Conservation (phyloP, 2,888 invertebrate genomes). For the Lymantria monacha region DNA sequence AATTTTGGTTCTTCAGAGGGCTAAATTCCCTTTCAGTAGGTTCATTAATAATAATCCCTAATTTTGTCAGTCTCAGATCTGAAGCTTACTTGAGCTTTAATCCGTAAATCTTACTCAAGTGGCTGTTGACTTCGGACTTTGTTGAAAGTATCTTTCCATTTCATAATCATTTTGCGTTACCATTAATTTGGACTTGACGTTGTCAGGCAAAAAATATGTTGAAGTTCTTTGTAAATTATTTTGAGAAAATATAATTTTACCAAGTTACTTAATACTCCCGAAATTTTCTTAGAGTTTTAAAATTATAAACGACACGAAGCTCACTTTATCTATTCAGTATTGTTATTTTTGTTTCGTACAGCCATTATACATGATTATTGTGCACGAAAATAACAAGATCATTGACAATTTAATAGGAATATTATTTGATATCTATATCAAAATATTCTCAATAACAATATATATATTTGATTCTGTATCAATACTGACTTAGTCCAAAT, state of each 20-base stretch:
- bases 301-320: too few species aligned
- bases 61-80: constrained; percentile 37
- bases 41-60: constrained; percentile 50
- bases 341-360: too few species aligned
- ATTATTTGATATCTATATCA: too few species aligned
- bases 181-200: constrained; percentile 2
- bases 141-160: constrained; percentile 26
- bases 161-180: constrained; percentile 17
- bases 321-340: too few species aligned
- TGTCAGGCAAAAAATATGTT: background rate
- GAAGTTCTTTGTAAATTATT: background rate
- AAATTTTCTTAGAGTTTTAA: too few species aligned
- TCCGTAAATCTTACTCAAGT: constrained; percentile 57
- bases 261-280: background rate
- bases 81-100: constrained; percentile 43
- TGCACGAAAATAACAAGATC: too few species aligned
- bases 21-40: constrained; percentile 39
- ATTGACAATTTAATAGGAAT: too few species aligned
- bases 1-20: too few species aligned
- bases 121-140: constrained; percentile 47
- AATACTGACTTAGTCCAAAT: too few species aligned
- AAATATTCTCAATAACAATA: too few species aligned
- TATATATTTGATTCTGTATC: too few species aligned
- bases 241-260: background rate
- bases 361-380: too few species aligned